phyloP scores from a whole-genome alignment of 1,140 invertebrate species.

The Dendrolimus kikuchii region DNA sequence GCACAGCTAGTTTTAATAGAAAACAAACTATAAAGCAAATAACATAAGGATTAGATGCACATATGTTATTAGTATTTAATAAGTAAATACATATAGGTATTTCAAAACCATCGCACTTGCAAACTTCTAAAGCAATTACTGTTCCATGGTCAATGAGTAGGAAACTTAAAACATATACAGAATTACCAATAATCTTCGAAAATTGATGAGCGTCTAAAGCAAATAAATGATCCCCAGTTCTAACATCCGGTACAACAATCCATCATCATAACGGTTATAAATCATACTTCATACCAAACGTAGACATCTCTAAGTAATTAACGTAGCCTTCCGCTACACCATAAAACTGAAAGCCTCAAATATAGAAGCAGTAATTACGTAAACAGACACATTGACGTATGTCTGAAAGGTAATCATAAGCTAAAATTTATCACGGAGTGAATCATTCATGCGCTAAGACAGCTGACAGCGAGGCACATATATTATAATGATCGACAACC shows the following conservation, averaged over 20 bases:
- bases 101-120: too few relatives aligned
- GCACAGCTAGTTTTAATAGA: too few relatives aligned
- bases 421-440: conserved; percentile 70
- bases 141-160: too few relatives aligned
- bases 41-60: too few relatives aligned
- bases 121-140: too few relatives aligned
- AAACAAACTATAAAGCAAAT: too few relatives aligned
- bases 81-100: too few relatives aligned
- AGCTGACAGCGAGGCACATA: conserved; percentile 68
- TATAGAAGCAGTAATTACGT: conserved; percentile 57
- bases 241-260: conserved; percentile 43
- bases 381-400: conserved; percentile 65
- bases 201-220: conserved; percentile 27
- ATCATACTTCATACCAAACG: conserved; percentile 40
- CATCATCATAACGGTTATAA: conserved; percentile 52
- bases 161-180: too few relatives aligned
- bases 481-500: conserved; percentile 70
- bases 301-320: conserved; percentile 48
- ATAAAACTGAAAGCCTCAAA: conserved; percentile 48
- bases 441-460: conserved; percentile 68
- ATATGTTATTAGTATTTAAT: too few relatives aligned
- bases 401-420: conserved; percentile 71
- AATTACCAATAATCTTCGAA: conserved; percentile 10
- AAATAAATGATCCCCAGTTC: conserved; percentile 35
- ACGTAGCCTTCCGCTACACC: conserved; percentile 41